Evolutionary conservation across 2,797 vertebrate genomes (phyloP).

Genomic region (Pangasius krempfi): DNA sequence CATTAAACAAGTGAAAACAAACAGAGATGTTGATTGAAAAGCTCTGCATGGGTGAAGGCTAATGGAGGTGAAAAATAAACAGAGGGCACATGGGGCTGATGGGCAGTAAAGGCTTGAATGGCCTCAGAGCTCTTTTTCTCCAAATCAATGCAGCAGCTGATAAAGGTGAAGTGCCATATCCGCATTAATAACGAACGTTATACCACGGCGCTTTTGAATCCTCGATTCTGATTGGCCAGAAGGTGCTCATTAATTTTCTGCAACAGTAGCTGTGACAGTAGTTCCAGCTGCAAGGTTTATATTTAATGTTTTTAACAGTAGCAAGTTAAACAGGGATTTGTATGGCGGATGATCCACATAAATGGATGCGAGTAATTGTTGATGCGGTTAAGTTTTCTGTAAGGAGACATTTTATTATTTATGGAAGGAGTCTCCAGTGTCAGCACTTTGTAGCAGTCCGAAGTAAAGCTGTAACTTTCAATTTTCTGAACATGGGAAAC

Average conservation of each 20-base stretch:
- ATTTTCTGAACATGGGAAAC: background rate
- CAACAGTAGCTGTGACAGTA: background rate
- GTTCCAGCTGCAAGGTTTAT: background rate
- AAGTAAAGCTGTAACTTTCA: background rate
- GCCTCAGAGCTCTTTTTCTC: background rate
- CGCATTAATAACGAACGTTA: background rate
- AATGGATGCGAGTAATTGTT: background rate
- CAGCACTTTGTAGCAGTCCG: background rate
- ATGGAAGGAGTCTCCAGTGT: background rate
- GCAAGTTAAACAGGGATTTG: background rate
- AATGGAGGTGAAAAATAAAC: slow-evolving; percentile 63
- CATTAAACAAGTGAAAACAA: slow-evolving; percentile 66
- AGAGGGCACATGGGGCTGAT: slow-evolving; percentile 28
- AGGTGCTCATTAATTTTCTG: background rate
- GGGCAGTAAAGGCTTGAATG: background rate
- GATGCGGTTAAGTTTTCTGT: background rate
- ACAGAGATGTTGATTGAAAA: slow-evolving; percentile 59
- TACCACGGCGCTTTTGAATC: background rate
- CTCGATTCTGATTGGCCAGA: too few relatives aligned
- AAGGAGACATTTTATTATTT: background rate
- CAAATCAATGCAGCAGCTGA: background rate
- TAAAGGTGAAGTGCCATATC: background rate
- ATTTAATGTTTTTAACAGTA: background rate
- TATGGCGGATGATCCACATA: too few relatives aligned
- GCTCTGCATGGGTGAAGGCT: slow-evolving; percentile 59